phyloP scores from a whole-genome alignment of 2,797 vertebrate genomes.

The Pterois miles region DNA sequence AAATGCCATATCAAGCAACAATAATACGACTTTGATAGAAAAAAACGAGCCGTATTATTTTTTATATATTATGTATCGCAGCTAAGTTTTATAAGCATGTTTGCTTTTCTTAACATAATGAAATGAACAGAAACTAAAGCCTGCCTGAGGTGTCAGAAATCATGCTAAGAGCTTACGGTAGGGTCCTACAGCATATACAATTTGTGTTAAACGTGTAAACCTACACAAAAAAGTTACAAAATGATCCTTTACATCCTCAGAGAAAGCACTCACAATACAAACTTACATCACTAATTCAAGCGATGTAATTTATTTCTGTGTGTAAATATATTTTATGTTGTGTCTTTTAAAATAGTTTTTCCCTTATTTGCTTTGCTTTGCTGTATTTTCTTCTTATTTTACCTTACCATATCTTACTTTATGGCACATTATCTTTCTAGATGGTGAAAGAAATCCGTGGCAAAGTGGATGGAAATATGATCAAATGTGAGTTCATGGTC shows the following conservation, averaged over 20 bases:
- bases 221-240: background rate
- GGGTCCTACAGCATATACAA: no score
- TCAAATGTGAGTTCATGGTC: constrained; percentile 48
- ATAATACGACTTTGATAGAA: no score
- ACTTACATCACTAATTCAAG: background rate
- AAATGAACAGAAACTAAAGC: no score
- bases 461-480: rapidly evolving
- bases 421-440: constrained; percentile 12
- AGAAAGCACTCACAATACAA: background rate
- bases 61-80: no score
- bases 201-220: background rate
- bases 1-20: no score
- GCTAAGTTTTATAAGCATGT: no score
- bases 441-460: rapidly evolving
- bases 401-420: background rate
- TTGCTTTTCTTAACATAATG: no score
- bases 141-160: no score
- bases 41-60: no score
- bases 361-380: background rate
- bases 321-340: background rate
- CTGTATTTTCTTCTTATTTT: background rate
- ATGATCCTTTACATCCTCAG: background rate
- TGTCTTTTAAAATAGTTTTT: background rate
- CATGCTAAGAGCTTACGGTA: no score
- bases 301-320: background rate